These are phyloP conservation scores for Coenonympha glycerion DNA, from an alignment of 2,888 invertebrate genomes.

Conservation along the genomic window DNA sequence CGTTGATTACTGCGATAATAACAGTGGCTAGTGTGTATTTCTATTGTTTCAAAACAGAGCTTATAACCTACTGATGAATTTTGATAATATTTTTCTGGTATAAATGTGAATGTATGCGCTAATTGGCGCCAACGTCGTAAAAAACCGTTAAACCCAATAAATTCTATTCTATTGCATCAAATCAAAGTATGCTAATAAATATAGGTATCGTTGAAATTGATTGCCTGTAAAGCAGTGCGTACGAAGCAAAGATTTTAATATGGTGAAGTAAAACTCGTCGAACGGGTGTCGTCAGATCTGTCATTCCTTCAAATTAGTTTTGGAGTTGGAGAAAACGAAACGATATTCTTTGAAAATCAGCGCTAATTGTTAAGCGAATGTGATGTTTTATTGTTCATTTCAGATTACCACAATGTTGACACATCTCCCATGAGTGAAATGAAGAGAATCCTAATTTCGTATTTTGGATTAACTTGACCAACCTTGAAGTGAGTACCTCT, in stretches of 20 bases:
- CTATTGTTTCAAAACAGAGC: conserved; percentile 4
- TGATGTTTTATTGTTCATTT: conserved; percentile 31
- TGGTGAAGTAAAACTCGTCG: conserved; percentile 63
- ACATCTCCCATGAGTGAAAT: conserved; percentile 51
- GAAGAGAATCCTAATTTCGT: conserved; percentile 55
- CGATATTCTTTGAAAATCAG: conserved; percentile 24
- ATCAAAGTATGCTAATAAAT: conserved; percentile 25
- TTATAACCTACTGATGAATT: conserved; percentile 27
- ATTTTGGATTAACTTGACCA: conserved; percentile 71
- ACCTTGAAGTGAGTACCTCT: conserved; percentile 69
- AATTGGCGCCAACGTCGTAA: conserved; percentile 72
- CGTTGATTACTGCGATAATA: conserved; percentile 27
- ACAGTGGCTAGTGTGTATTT: conserved; percentile 42
- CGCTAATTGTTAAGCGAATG: conserved; percentile 6
- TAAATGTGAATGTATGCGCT: conserved; percentile 71
- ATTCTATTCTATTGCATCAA: conserved; percentile 28
- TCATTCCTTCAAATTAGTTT: conserved; percentile 58
- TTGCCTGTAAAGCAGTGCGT: conserved; percentile 20
- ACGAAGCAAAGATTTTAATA: conserved; percentile 35
- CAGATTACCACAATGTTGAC: conserved; percentile 44
- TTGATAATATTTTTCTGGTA: conserved; percentile 23
- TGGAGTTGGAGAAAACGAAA: conserved; percentile 39
- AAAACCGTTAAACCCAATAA: conserved; percentile 61
- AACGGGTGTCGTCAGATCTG: conserved; percentile 71
- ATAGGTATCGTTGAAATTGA: conserved; percentile 14